Evolutionary conservation across 1,140 invertebrate species (phyloP).

Genomic region (Aphelinus atriplicis): DNA sequence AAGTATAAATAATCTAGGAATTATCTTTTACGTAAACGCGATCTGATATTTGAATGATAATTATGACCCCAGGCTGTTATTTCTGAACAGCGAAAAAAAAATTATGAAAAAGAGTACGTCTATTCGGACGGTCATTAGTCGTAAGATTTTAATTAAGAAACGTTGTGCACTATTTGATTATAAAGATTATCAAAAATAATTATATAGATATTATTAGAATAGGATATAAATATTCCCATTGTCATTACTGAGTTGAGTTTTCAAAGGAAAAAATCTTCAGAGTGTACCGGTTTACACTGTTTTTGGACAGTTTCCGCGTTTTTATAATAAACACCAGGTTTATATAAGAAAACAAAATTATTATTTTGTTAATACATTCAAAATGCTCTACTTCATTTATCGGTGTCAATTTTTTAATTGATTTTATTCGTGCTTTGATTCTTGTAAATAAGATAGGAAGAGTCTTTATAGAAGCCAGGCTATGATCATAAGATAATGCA

Average conservation of each 20-base stretch:
- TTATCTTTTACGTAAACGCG: slow-evolving; percentile 13
- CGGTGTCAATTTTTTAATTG: too few species aligned
- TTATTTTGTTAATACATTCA: slow-evolving; percentile 25
- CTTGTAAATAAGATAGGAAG: slow-evolving; percentile 31
- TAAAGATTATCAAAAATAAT: slow-evolving; percentile 22
- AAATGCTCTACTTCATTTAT: not conserved
- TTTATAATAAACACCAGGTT: slow-evolving; percentile 24
- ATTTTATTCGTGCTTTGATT: slow-evolving; percentile 15
- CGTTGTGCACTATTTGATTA: slow-evolving; percentile 1
- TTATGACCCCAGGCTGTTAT: slow-evolving; percentile 20
- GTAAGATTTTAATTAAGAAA: slow-evolving; percentile 8
- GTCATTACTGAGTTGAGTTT: slow-evolving; percentile 22
- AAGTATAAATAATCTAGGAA: slow-evolving; percentile 29
- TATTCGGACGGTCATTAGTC: slow-evolving; percentile 11
- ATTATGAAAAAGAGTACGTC: slow-evolving; percentile 12
- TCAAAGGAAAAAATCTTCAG: slow-evolving; percentile 11
- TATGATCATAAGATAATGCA: slow-evolving; percentile 22
- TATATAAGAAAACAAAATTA: slow-evolving; percentile 23
- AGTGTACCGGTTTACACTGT: slow-evolving; percentile 15
- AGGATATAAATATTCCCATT: slow-evolving; percentile 14
- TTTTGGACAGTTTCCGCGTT: slow-evolving; percentile 28
- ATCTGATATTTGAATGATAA: slow-evolving; percentile 13
- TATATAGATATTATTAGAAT: slow-evolving; percentile 22
- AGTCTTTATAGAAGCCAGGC: slow-evolving; percentile 24
- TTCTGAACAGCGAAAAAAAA: slow-evolving; percentile 16